phyloP scores from a whole-genome alignment of 1,140 invertebrate genomes.

The Sogatella furcifera region DNA sequence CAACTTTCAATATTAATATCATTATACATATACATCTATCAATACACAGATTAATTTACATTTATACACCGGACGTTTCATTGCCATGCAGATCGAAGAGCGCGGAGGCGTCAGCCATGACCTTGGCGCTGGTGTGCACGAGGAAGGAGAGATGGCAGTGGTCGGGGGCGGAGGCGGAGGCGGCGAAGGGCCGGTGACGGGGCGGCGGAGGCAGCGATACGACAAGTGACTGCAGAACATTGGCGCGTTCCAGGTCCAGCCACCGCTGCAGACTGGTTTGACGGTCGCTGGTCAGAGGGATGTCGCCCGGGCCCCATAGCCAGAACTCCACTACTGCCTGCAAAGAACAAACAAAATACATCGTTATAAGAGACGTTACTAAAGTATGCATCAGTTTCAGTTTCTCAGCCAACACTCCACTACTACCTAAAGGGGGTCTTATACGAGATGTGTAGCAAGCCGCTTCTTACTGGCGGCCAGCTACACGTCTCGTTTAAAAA shows the following conservation, averaged over 20 bases:
- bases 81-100: neutral
- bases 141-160: constrained; percentile 71
- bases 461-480: too few species aligned
- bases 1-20: too few species aligned
- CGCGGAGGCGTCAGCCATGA: constrained; percentile 54
- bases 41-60: too few species aligned
- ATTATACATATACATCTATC: too few species aligned
- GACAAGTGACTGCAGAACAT: constrained; percentile 63
- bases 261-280: constrained; percentile 55
- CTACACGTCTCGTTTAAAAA: too few species aligned
- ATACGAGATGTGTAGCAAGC: too few species aligned
- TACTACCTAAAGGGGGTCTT: too few species aligned
- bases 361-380: neutral
- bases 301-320: constrained; percentile 72
- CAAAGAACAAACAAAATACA: neutral
- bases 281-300: constrained; percentile 12
- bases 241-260: constrained; percentile 73
- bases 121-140: constrained; percentile 64
- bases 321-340: constrained; percentile 64
- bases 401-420: too few species aligned
- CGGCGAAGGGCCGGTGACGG: constrained; percentile 50
- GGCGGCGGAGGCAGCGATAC: constrained; percentile 45
- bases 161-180: constrained; percentile 42
- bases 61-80: too few species aligned
- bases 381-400: too few species aligned